Evolutionary conservation across 2,888 invertebrate species (phyloP), one percentile per base, ranked within the genome.

Genomic region (Chrysolina americana): DNA sequence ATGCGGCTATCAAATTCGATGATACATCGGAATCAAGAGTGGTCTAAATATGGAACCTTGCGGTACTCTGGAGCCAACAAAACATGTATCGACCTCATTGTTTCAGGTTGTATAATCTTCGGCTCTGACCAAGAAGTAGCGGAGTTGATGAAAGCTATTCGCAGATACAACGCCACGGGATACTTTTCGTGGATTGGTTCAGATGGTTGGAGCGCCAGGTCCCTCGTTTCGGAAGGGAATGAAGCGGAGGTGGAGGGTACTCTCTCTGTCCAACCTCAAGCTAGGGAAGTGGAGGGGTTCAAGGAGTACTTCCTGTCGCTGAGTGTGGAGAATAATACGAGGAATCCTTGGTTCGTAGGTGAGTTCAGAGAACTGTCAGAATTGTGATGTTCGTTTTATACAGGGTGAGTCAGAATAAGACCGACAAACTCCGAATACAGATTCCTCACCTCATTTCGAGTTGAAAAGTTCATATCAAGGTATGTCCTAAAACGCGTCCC

Each of bases 341-440:
- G 98, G 74, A 98, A 98, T 89, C 98, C 98, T 0, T 98, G 98
- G 98, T 98, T 98, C 91, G 92, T 95, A 9, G 96, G 96, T 96
- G 87, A 92, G 93, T 90, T 17, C 10, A 59, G 21, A 47, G 15
- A 47, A n/a, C 28, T 15, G 59, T n/a, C n/a, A n/a, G n/a, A n/a
- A n/a, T n/a, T n/a, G n/a, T n/a, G n/a, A n/a, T n/a, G n/a, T n/a
- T n/a, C n/a, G n/a, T n/a, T n/a, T n/a, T n/a, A n/a, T n/a, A n/a
- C n/a, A n/a, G n/a, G n/a, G n/a, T n/a, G n/a, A n/a, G n/a, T n/a
- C n/a, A n/a, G n/a, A n/a, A n/a, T n/a, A n/a, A n/a, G n/a, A n/a
- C n/a, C n/a, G n/a, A n/a, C n/a, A n/a, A n/a, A n/a, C n/a, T n/a
- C n/a, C n/a, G n/a, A n/a, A n/a, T n/a, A n/a, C n/a, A n/a, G n/a